Evolutionary conservation across 2,113 vertebrate species (phyloP).

Genomic region (Neodon shergylaensis): DNA sequence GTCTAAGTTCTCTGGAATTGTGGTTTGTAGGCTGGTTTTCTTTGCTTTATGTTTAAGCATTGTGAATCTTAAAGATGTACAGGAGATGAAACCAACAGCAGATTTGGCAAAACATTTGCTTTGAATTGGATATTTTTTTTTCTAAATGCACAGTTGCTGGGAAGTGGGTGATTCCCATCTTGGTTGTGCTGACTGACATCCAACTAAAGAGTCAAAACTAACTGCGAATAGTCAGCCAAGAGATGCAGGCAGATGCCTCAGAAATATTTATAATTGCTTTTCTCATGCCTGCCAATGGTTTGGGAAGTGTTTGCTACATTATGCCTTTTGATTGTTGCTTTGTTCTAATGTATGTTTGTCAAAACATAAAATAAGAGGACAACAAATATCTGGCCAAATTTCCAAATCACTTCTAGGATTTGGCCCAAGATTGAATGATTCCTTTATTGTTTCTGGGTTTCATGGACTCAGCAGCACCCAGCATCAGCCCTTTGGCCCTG

Average conservation of each 20-base stretch:
- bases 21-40: too few species aligned
- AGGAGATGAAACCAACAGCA: slow-evolving; percentile 33
- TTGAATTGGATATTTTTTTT: slow-evolving; percentile 23
- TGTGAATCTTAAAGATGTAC: slow-evolving; percentile 46
- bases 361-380: slow-evolving; percentile 36
- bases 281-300: neutral
- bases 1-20: too few species aligned
- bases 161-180: slow-evolving; percentile 32
- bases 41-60: neutral
- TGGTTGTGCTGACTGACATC: neutral
- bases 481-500: neutral
- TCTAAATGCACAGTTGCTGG: slow-evolving; percentile 43
- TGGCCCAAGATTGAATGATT: neutral
- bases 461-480: neutral
- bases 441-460: neutral
- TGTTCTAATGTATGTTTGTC: neutral
- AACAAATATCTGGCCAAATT: slow-evolving; percentile 3
- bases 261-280: slow-evolving; percentile 55
- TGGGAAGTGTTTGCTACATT: slow-evolving; percentile 9
- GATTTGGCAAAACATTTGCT: slow-evolving; percentile 24
- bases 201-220: slow-evolving; percentile 40
- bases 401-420: slow-evolving; percentile 50
- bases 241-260: slow-evolving; percentile 48
- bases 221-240: slow-evolving; percentile 10
- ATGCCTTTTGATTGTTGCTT: neutral